Conservation (phyloP, 2,888 invertebrate genomes). For the Eurytoma californica region DNA sequence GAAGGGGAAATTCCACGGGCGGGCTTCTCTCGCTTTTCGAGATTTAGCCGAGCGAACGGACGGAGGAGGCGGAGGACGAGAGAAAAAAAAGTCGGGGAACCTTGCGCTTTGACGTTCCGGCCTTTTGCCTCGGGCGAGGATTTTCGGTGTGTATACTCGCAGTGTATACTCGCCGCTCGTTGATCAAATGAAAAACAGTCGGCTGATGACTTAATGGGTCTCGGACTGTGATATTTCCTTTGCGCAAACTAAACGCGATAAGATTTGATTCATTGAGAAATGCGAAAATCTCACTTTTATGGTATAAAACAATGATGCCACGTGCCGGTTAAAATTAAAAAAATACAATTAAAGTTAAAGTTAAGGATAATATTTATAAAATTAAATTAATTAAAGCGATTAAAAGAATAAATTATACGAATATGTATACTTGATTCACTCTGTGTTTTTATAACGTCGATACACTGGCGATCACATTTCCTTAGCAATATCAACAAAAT, state of each 20-base stretch:
- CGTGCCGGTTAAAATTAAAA: no score
- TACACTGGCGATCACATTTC: no score
- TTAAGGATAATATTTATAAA: not conserved
- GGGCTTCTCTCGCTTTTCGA: not conserved
- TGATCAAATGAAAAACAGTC: not conserved
- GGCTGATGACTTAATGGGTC: constrained; percentile 18
- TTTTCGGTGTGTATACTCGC: not conserved
- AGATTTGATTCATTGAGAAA: not conserved
- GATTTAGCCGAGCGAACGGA: constrained; percentile 3
- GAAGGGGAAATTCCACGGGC: not conserved
- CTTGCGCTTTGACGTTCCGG: not conserved
- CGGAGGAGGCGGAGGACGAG: not conserved
- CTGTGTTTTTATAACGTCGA: no score
- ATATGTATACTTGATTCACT: no score
- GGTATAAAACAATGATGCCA: no score
- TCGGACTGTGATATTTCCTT: not conserved
- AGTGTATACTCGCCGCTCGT: not conserved
- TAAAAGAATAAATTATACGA: no score
- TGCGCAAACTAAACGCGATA: not conserved
- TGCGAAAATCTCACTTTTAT: constrained; percentile 8
- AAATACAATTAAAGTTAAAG: no score
- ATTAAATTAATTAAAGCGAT: no score
- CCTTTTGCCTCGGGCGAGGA: constrained; percentile 2
- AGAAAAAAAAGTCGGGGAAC: not conserved
- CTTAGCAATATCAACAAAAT: no score